phyloP scores from a whole-genome alignment of 2,113 vertebrate species.

The Cyanoderma ruficeps region DNA sequence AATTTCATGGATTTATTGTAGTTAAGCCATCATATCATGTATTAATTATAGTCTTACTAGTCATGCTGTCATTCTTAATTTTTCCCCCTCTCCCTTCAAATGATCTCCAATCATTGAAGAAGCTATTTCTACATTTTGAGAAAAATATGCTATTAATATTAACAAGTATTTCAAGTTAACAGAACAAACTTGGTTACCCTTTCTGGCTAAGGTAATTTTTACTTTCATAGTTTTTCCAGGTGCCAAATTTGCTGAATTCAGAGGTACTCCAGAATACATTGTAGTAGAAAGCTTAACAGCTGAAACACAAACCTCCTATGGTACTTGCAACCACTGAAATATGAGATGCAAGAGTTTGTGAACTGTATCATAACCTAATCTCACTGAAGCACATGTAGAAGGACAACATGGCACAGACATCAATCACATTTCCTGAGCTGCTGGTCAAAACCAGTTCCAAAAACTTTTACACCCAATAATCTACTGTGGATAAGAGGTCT shows the following conservation, averaged over 20 bases:
- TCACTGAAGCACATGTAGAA: background rate
- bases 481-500: background rate
- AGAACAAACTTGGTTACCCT: background rate
- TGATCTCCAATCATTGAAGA: accelerated
- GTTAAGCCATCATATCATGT: background rate
- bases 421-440: background rate
- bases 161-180: background rate
- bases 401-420: background rate
- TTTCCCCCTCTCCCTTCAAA: background rate
- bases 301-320: background rate
- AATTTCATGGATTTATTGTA: background rate
- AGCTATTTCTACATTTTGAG: background rate
- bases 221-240: background rate
- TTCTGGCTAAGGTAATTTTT: background rate
- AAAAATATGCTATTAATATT: background rate
- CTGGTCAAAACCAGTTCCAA: background rate
- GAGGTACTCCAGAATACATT: background rate
- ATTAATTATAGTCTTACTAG: background rate
- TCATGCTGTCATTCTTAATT: background rate
- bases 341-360: background rate
- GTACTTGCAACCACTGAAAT: background rate
- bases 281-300: background rate
- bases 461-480: background rate
- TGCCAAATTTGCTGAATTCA: background rate
- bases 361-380: background rate